phyloP scores from a whole-genome alignment of 2,113 vertebrate genomes.

The Onychostruthus taczanowskii region DNA sequence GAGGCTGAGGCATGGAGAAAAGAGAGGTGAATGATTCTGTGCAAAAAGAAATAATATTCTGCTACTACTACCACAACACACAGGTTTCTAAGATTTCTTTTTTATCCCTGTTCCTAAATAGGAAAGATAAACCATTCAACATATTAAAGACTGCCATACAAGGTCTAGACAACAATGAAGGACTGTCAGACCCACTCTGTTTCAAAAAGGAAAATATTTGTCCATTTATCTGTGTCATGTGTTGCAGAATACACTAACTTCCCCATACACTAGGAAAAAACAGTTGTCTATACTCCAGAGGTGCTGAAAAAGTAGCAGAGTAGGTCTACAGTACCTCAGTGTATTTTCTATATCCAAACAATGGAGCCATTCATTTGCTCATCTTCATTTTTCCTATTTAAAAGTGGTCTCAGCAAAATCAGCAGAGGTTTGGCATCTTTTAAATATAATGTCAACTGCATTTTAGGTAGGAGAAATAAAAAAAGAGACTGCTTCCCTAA shows the following conservation, averaged over 20 bases:
- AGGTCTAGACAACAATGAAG: not conserved
- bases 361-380: not conserved
- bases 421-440: not conserved
- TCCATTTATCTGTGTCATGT: accelerated
- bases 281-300: not conserved
- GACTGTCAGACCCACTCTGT: not conserved
- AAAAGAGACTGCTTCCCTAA: not conserved
- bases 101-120: not conserved
- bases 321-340: not conserved
- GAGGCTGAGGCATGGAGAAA: not conserved
- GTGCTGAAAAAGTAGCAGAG: not conserved
- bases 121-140: not conserved
- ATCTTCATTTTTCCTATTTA: not conserved
- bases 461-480: not conserved
- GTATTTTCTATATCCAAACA: not conserved
- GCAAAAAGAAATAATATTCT: not conserved
- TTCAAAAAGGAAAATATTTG: not conserved
- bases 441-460: not conserved
- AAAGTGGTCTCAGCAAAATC: not conserved
- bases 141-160: not conserved
- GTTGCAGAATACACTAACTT: not conserved
- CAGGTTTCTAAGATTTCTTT: not conserved
- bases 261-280: not conserved
- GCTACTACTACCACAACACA: not conserved
- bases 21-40: not conserved